Percentiles rank a stretch among this genome's conserved stretches.
Conservation (phyloP, 2,797 vertebrate species). For the Pipistrellus nathusii region DNA sequence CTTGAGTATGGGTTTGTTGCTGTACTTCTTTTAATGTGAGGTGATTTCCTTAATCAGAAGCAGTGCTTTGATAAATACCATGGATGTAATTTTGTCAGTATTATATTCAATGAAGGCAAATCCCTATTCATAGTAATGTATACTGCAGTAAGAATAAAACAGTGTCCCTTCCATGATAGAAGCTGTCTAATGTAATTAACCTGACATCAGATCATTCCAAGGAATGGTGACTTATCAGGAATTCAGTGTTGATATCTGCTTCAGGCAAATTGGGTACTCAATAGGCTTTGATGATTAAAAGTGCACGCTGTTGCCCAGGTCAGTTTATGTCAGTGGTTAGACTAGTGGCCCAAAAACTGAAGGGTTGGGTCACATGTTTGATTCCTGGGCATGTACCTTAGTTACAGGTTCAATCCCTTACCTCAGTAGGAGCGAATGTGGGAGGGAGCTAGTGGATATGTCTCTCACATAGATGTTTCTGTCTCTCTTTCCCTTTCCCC, state of each 20-base stretch:
- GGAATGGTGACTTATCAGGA: background rate
- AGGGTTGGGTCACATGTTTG: no score
- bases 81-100: background rate
- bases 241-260: background rate
- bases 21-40: background rate
- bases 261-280: background rate
- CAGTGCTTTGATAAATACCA: background rate
- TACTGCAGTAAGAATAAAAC: background rate
- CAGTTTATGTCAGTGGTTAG: no score
- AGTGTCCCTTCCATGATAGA: background rate
- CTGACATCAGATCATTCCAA: background rate
- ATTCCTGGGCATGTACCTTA: no score
- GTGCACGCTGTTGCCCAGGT: background rate
- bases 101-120: background rate
- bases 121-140: background rate
- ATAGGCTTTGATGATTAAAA: background rate
- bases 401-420: no score
- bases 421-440: no score
- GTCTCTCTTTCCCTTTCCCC: no score
- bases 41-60: background rate
- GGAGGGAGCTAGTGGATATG: no score
- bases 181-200: background rate
- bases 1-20: background rate
- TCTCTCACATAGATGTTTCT: no score
- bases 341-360: no score